Evolutionary conservation across 1,140 invertebrate genomes (phyloP).

Genomic region (Neodiprion fabricii): DNA sequence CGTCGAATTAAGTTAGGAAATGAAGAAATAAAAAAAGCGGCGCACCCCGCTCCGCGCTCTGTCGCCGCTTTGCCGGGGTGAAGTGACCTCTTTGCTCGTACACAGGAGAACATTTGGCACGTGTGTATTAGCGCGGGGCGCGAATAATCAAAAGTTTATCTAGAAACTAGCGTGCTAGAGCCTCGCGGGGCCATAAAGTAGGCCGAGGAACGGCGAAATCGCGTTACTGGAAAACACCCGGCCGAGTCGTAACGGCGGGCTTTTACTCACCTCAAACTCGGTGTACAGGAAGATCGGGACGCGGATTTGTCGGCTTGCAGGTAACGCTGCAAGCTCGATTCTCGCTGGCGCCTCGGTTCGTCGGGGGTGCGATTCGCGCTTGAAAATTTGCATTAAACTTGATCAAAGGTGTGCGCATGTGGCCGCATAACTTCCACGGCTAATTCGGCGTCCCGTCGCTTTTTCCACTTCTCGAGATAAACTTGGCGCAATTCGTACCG

Average conservation of each 20-base stretch:
- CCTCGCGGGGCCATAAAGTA: constrained; percentile 1
- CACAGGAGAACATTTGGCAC: not conserved
- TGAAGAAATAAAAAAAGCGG: not conserved
- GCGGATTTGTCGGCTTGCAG: not conserved
- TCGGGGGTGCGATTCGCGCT: too few species aligned
- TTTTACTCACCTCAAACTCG: constrained; percentile 5
- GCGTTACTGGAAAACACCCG: not conserved
- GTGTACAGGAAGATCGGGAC: not conserved
- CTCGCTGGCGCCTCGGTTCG: too few species aligned
- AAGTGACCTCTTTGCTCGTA: not conserved
- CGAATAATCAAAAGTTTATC: constrained; percentile 8
- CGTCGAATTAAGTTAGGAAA: not conserved
- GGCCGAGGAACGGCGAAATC: not conserved
- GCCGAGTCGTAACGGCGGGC: not conserved
- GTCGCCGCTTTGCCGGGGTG: not conserved
- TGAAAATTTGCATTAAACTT: too few species aligned
- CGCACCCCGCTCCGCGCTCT: too few species aligned
- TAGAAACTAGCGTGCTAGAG: not conserved
- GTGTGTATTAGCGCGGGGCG: not conserved
- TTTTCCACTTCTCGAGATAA: too few species aligned
- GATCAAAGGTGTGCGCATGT: too few species aligned
- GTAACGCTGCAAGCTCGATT: too few species aligned
- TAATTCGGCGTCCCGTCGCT: too few species aligned
- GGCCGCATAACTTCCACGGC: too few species aligned
- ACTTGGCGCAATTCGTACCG: too few species aligned